Evolutionary conservation across 37 sponge, comb jelly and placozoan genomes (phyloP).

Genomic region (Ephydatia muelleri): DNA sequence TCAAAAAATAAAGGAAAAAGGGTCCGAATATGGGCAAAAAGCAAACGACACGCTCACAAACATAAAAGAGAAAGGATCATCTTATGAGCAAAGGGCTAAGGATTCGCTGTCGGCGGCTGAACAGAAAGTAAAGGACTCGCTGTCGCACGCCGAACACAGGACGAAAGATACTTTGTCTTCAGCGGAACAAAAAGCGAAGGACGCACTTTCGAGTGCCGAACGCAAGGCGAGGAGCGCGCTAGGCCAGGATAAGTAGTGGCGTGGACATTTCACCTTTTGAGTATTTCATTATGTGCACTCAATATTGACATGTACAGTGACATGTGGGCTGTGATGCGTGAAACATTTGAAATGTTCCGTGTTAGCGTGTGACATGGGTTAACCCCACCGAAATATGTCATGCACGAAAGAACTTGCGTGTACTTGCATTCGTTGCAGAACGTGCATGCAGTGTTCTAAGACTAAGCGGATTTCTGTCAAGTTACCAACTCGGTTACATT

Average conservation of each 20-base stretch:
- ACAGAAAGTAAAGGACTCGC: neutral
- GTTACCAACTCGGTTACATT: no score
- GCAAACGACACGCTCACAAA: neutral
- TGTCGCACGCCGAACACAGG: neutral
- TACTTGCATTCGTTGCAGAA: no score
- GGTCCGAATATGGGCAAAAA: neutral
- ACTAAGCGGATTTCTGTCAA: no score
- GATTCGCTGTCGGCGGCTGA: neutral
- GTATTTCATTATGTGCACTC: no score
- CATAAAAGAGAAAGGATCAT: neutral
- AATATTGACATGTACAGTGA: no score
- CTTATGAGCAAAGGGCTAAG: neutral
- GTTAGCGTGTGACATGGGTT: no score
- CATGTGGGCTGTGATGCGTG: no score
- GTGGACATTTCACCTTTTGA: no score
- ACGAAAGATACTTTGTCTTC: neutral
- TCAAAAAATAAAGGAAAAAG: neutral
- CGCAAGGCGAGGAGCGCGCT: neutral
- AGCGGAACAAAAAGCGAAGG: neutral
- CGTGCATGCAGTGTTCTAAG: no score
- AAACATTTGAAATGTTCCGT: no score
- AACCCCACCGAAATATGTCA: no score
- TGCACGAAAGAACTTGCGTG: no score
- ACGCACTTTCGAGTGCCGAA: neutral
- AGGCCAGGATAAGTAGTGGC: neutral